Conservation (phyloP, 2,113 vertebrate genomes). For the Eulemur macaco region DNA sequence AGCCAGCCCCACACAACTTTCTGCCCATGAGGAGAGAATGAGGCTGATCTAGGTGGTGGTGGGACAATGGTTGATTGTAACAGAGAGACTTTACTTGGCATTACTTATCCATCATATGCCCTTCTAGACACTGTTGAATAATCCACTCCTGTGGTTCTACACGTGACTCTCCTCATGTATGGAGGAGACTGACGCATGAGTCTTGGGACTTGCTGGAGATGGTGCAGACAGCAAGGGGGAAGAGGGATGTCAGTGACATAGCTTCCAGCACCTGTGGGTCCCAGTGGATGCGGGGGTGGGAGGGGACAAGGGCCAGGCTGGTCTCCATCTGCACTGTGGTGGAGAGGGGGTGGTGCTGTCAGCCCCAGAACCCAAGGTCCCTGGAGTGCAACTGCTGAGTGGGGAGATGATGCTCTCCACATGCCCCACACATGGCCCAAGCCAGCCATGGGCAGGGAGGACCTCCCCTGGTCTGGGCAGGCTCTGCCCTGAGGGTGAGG, state of each 20-base stretch:
- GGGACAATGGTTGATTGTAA: rapidly evolving
- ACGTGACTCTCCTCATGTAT: rapidly evolving
- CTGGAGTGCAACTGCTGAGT: not conserved
- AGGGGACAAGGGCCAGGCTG: too few relatives aligned
- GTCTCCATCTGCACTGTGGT: not conserved
- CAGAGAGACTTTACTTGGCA: rapidly evolving
- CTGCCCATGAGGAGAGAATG: not conserved
- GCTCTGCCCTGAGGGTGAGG: rapidly evolving
- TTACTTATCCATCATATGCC: not conserved
- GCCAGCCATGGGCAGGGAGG: not conserved
- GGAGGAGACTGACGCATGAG: not conserved
- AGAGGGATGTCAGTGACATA: rapidly evolving
- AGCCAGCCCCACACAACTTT: not conserved
- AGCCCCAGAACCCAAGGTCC: not conserved
- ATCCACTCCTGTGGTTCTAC: rapidly evolving
- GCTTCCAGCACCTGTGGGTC: not conserved
- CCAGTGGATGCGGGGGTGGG: too few relatives aligned
- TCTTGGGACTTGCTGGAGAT: not conserved
- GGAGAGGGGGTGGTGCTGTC: not conserved
- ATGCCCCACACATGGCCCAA: rapidly evolving
- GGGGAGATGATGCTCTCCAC: not conserved
- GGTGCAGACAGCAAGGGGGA: rapidly evolving
- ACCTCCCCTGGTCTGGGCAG: rapidly evolving
- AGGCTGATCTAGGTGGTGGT: rapidly evolving
- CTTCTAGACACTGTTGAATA: rapidly evolving